phyloP scores from a whole-genome alignment of 2,888 invertebrate genomes.

The Boloria euphrosyne region DNA sequence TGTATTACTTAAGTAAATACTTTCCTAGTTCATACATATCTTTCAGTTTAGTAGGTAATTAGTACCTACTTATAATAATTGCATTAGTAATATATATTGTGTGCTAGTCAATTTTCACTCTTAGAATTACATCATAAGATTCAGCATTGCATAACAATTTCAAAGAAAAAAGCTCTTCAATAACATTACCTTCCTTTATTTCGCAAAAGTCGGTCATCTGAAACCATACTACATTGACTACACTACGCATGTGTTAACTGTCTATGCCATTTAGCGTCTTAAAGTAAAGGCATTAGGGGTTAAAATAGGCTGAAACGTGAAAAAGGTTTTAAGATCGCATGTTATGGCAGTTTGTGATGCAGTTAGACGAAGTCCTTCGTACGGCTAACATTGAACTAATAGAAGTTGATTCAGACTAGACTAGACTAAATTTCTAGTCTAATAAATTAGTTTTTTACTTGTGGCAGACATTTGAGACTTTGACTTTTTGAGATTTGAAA shows the following conservation, averaged over 20 bases:
- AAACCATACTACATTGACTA: slow-evolving; percentile 29
- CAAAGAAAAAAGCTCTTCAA: no score
- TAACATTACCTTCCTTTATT: no score
- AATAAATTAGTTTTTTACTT: neutral
- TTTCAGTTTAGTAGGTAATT: no score
- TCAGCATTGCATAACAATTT: no score
- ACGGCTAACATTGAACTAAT: neutral
- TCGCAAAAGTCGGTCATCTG: no score
- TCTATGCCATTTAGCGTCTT: neutral
- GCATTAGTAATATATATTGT: no score
- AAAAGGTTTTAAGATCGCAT: neutral
- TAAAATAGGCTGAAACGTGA: neutral
- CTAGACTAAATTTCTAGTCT: neutral
- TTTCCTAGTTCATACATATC: no score
- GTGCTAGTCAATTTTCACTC: no score
- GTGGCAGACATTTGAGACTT: slow-evolving; percentile 38
- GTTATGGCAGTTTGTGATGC: slow-evolving; percentile 10
- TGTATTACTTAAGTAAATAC: no score
- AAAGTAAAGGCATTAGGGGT: neutral
- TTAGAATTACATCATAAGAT: no score
- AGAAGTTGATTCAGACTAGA: no score
- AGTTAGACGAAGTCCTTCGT: neutral
- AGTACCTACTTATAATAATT: no score
- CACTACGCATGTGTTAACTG: slow-evolving; percentile 8
- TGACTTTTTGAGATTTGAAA: neutral